Evolutionary conservation across 2,113 vertebrate species (phyloP).

Genomic region (Pseudorasbora parva): DNA sequence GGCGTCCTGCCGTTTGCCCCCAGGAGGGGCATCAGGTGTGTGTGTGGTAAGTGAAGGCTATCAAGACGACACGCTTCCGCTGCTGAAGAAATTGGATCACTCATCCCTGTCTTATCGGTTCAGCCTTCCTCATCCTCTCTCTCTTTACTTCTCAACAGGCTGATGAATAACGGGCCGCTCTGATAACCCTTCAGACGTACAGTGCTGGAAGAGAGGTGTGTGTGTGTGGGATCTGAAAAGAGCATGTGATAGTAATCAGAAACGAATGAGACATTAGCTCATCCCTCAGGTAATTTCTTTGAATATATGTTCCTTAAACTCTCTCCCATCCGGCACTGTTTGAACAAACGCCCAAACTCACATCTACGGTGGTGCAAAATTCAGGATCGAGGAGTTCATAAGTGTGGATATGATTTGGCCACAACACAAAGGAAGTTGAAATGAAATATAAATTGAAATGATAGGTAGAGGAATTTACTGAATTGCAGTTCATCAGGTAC

Average conservation of each 20-base stretch:
- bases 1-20: neutral
- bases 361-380: too few species aligned
- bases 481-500: too few species aligned
- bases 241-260: neutral
- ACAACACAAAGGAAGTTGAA: too few species aligned
- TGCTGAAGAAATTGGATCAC: slow-evolving; percentile 30
- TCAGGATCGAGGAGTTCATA: too few species aligned
- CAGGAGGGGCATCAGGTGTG: neutral
- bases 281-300: neutral
- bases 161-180: neutral
- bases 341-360: too few species aligned
- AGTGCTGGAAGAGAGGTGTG: neutral
- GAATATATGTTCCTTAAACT: too few species aligned
- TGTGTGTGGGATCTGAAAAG: neutral
- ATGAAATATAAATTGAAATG: too few species aligned
- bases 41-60: neutral
- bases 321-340: too few species aligned
- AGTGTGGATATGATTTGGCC: too few species aligned
- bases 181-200: neutral
- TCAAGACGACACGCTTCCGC: neutral
- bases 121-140: neutral
- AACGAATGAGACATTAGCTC: neutral
- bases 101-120: slow-evolving; percentile 33
- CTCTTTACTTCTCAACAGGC: slow-evolving; percentile 1
- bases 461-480: too few species aligned